Evolutionary conservation across 2,797 vertebrate genomes (phyloP).

Genomic region (Morelia viridis): DNA sequence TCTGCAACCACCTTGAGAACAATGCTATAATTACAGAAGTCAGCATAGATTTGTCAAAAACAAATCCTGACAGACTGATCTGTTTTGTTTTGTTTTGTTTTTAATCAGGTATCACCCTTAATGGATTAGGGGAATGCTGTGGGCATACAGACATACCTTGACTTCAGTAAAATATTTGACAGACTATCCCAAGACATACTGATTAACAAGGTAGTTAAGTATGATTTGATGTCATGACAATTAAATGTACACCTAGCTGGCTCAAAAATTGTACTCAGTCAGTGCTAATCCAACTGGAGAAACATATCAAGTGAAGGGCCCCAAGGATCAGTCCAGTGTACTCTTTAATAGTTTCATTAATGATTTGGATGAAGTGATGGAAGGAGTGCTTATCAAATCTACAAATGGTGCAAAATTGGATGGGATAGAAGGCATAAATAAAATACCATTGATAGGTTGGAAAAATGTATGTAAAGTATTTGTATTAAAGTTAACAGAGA

Average conservation of each 20-base stretch:
- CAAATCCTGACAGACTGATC: not conserved
- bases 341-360: not conserved
- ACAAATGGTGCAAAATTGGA: not conserved
- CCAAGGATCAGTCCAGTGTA: not conserved
- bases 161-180: not conserved
- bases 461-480: not conserved
- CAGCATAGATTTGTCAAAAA: not conserved
- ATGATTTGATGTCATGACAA: not conserved
- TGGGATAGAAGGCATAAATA: not conserved
- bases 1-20: not conserved
- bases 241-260: not conserved
- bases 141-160: not conserved
- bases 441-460: not conserved
- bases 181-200: not conserved
- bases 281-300: not conserved
- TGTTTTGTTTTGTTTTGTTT: not conserved
- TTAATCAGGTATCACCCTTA: not conserved
- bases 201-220: not conserved
- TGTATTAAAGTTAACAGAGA: not conserved
- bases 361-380: not conserved
- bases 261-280: not conserved
- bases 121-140: not conserved
- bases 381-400: conserved; percentile 1
- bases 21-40: not conserved
- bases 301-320: not conserved